Percentiles rank a stretch among this genome's conserved stretches.
Conservation (phyloP, 1,140 invertebrate species). For the Papilio aristodemus region DNA sequence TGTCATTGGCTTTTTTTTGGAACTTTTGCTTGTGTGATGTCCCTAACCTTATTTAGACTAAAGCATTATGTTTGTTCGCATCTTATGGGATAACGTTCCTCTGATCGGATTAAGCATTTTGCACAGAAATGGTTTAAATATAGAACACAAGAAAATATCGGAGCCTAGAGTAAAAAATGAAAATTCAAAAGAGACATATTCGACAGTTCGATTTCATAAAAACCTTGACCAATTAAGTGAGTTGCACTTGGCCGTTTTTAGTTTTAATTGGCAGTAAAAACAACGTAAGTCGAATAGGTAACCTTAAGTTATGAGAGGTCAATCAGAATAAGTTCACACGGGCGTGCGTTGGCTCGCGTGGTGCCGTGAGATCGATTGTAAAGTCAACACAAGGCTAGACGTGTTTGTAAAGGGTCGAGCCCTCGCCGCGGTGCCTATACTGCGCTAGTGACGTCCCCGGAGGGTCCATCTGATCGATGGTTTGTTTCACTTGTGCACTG, state of each 20-base stretch:
- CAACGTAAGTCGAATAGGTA: neutral
- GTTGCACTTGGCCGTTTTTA: slow-evolving; percentile 17
- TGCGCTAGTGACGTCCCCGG: slow-evolving; percentile 21
- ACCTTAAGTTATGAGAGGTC: slow-evolving; percentile 32
- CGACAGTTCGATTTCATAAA: neutral
- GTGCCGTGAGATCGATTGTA: slow-evolving; percentile 41
- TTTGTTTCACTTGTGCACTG: neutral
- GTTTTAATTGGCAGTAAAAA: slow-evolving; percentile 25
- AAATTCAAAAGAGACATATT: slow-evolving; percentile 12
- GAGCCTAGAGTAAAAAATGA: slow-evolving; percentile 14
- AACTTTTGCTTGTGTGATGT: too few relatives aligned
- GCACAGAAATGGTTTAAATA: too few relatives aligned
- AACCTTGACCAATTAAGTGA: slow-evolving; percentile 11
- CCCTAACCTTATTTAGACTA: too few relatives aligned
- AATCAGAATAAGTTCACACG: slow-evolving; percentile 46
- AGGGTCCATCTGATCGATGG: slow-evolving; percentile 13
- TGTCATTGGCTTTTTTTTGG: too few relatives aligned
- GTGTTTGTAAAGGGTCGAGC: slow-evolving; percentile 33
- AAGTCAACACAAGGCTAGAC: slow-evolving; percentile 44
- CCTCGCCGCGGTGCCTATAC: slow-evolving; percentile 19
- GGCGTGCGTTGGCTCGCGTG: slow-evolving; percentile 37
- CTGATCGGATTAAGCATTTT: too few relatives aligned
- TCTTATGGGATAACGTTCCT: too few relatives aligned
- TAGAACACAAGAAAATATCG: too few relatives aligned
- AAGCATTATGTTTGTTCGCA: too few relatives aligned